A percentile compares a stretch with the other conserved stretches of the same genome.
phyloP scores from a whole-genome alignment of 2,113 vertebrate genomes.

The Amblyornis subalaris region DNA sequence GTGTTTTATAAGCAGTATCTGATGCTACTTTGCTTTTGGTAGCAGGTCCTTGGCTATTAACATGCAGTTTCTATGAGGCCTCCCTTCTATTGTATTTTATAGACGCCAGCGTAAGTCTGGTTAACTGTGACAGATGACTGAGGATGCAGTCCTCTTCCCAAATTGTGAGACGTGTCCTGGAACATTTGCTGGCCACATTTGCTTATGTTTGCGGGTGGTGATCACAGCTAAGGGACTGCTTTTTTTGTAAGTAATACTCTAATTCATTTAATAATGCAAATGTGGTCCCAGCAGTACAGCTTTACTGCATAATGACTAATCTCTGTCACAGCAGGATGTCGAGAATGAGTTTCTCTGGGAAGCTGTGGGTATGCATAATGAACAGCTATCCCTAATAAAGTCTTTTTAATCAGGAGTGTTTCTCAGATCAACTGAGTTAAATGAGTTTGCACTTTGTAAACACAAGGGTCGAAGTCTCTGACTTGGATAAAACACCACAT shows the following conservation, averaged over 20 bases:
- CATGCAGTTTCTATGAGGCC: not conserved
- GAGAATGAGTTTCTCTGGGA: slow-evolving; percentile 18
- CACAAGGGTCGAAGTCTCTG: not conserved
- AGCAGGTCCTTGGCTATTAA: not conserved
- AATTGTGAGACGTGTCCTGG: not conserved
- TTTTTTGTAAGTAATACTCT: slow-evolving; percentile 40
- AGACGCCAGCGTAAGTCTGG: not conserved
- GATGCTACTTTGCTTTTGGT: not conserved
- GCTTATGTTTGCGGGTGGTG: not conserved
- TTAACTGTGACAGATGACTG: not conserved
- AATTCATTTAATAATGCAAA: slow-evolving; percentile 59
- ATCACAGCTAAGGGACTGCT: not conserved
- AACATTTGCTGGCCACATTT: not conserved
- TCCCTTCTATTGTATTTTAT: not conserved
- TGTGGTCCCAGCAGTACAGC: slow-evolving; percentile 30
- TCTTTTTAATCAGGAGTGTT: slow-evolving; percentile 5
- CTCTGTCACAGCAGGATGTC: slow-evolving; percentile 35
- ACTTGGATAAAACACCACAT: not conserved
- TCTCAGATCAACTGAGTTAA: slow-evolving; percentile 22
- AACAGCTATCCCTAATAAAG: slow-evolving; percentile 25
- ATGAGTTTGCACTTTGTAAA: slow-evolving; percentile 9
- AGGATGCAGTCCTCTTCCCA: not conserved
- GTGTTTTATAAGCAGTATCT: not conserved
- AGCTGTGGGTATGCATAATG: slow-evolving; percentile 36
- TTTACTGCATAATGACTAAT: slow-evolving; percentile 51